Base-by-base conservation (phyloP, 2,113 vertebrate species). In the Psittacula cyanocephala region DNA sequence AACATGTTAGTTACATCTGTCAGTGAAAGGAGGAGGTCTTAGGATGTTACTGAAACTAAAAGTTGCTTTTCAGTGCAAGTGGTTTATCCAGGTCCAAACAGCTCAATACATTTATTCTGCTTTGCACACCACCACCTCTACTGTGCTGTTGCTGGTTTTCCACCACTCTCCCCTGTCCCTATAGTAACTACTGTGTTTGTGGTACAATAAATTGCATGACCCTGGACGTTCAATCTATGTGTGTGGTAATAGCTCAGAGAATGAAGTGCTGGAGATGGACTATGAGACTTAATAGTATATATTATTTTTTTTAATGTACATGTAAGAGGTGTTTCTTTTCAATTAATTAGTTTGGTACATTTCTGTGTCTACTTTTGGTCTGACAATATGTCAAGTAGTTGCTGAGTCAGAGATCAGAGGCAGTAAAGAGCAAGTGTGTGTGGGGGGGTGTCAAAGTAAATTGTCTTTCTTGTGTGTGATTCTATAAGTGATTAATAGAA, bases 401-500 rank as follows among this genome's bases (percentile, higher is more conserved):
- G 28, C 16, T 67, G 25, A 57, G 7, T 0, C 0, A 82, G 12
- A 86, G 23, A 57, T 6, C 22, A 59, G 7, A 78, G 12, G 41
- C 24, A 77, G 17, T 5, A 87, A 50, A 81, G 5, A 53, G 7
- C 41, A 71, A 85, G 79, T 27, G 3, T 27, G 6, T 7, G 3
- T 29, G 4, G 3, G 10, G 23, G 6, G 6, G 2, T 29, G 16
- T 79, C 7, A 4, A 87, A 80, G 17, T 55, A 82, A 79, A 57
- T 46, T 80, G 6, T 50, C 63, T 76, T 80, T 50, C 63, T 76
- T 80, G 11, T 31, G 25, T 7, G 0, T 60, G 27, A 78, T 75
- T 93, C 60, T 86, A 19, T 68, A 57, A 60, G 27, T 71, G 37
- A 60, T 59, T 82, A 92, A 91, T 55, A 69, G 70, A 93, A 90